A percentile compares a stretch with the other conserved stretches of the same genome.
Evolutionary conservation across 2,797 vertebrate species (phyloP).

Genomic region (Potorous gilbertii): DNA sequence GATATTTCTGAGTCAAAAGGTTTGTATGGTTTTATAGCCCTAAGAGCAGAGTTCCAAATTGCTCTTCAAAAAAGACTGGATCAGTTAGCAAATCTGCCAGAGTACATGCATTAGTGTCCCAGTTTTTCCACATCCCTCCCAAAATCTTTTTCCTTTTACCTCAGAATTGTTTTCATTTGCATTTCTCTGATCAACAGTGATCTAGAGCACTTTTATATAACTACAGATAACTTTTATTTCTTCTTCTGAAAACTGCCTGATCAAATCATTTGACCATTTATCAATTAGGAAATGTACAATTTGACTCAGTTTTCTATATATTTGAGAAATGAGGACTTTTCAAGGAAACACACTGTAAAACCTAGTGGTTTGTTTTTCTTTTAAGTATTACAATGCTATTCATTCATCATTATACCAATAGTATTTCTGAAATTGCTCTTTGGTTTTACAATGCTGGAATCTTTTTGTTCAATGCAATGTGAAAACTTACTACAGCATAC

Average conservation of each 20-base stretch:
- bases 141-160: background rate
- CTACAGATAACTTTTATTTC: background rate
- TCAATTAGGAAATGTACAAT: background rate
- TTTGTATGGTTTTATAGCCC: background rate
- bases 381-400: background rate
- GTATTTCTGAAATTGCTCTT: background rate
- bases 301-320: background rate
- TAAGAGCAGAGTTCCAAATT: background rate
- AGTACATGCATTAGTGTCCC: background rate
- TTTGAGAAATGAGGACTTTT: background rate
- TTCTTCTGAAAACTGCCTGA: background rate
- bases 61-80: background rate
- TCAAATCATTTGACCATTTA: background rate
- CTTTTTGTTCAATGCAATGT: background rate
- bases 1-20: background rate
- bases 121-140: background rate
- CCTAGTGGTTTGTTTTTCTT: background rate
- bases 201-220: background rate
- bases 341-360: background rate
- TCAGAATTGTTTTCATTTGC: background rate
- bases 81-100: background rate
- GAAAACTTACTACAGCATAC: slow-evolving; percentile 81
- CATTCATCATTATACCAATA: background rate
- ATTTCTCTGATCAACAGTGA: background rate
- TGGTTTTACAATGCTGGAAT: background rate